phyloP scores from a whole-genome alignment of 1,140 invertebrate species.

The Bradynema listronoti region DNA sequence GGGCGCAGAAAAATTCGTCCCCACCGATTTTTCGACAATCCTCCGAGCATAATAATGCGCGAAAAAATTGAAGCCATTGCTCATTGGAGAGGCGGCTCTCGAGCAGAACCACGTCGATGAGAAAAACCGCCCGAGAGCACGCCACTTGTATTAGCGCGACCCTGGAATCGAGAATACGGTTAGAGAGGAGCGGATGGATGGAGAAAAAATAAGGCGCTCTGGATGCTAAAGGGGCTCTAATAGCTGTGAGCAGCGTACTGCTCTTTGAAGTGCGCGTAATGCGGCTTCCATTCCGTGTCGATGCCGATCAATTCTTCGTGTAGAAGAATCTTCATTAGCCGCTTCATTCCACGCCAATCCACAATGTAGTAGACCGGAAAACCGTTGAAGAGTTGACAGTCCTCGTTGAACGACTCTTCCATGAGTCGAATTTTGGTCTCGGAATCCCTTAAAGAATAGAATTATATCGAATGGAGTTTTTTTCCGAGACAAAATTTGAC shows the following conservation, averaged over 20 bases:
- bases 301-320: conserved; percentile 17
- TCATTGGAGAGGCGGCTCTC: conserved; percentile 3
- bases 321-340: conserved; percentile 14
- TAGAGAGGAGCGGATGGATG: no score
- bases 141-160: conserved; percentile 24
- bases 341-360: conserved; percentile 9
- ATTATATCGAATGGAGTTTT: no score
- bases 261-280: conserved; percentile 17
- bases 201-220: no score
- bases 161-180: neutral
- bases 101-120: conserved; percentile 19
- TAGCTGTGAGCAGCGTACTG: no score
- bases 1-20: no score
- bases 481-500: no score
- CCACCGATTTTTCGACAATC: conserved; percentile 17
- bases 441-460: no score
- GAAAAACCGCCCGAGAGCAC: conserved; percentile 13
- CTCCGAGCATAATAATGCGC: conserved; percentile 20
- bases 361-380: conserved; percentile 14
- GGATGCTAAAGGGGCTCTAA: no score
- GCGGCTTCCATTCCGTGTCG: conserved; percentile 25
- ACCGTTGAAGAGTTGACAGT: conserved; percentile 5
- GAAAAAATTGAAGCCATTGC: conserved; percentile 25
- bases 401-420: no score
- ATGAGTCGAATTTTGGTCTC: no score